Conservation (phyloP, 2,797 vertebrate species). For the Sebastes diaconus region DNA sequence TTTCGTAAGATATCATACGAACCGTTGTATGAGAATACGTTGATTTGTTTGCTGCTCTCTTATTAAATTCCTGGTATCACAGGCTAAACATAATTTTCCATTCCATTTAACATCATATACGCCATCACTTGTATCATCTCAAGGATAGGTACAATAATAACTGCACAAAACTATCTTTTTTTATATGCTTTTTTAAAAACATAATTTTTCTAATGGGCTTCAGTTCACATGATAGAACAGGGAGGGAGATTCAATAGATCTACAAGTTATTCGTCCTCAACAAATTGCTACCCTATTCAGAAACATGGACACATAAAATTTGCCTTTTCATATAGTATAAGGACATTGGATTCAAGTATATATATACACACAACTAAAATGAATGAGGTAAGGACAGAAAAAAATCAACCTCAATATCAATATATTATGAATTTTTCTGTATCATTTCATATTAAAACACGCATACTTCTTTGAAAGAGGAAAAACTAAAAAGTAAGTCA, state of each 20-base stretch:
- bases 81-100: slow-evolving; percentile 33
- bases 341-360: slow-evolving; percentile 78
- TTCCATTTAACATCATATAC: slow-evolving; percentile 22
- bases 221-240: slow-evolving; percentile 34
- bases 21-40: too few relatives aligned
- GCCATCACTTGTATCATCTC: slow-evolving; percentile 30
- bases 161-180: slow-evolving; percentile 52
- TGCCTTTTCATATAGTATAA: slow-evolving; percentile 66
- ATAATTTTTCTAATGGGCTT: slow-evolving; percentile 37
- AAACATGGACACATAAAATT: slow-evolving; percentile 70
- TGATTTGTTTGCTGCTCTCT: slow-evolving; percentile 36
- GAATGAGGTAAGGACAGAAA: slow-evolving; percentile 60
- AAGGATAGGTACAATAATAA: slow-evolving; percentile 60
- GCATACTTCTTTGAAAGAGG: slow-evolving; percentile 60
- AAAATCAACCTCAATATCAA: slow-evolving; percentile 58
- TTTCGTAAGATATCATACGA: too few relatives aligned
- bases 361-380: slow-evolving; percentile 68
- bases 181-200: slow-evolving; percentile 26
- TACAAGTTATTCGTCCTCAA: slow-evolving; percentile 62
- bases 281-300: slow-evolving; percentile 71
- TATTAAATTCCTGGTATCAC: slow-evolving; percentile 27
- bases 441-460: slow-evolving; percentile 71
- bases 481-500: slow-evolving; percentile 71
- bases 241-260: slow-evolving; percentile 36
- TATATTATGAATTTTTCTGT: slow-evolving; percentile 70